Evolutionary conservation across 64 coral and sea anemone species (phyloP).

Genomic region (Stylophora pistillata): DNA sequence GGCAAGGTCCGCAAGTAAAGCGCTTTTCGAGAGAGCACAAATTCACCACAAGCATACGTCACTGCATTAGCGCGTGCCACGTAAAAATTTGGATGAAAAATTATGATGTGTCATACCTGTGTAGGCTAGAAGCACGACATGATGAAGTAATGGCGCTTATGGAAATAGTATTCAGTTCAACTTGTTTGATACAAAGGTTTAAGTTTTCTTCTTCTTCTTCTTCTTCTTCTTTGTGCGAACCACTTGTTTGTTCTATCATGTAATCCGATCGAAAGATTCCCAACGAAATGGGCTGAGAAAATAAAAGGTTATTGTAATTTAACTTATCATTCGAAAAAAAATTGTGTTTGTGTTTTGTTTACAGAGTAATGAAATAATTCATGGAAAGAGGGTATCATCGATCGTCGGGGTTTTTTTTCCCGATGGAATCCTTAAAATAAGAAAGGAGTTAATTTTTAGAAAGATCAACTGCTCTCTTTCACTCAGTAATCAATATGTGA

Average conservation of each 20-base stretch:
- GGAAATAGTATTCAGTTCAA: constrained; percentile 92
- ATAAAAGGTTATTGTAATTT: background rate
- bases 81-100: too few species aligned
- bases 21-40: background rate
- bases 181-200: constrained; percentile 60
- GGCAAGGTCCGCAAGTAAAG: too few species aligned
- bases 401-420: too few species aligned
- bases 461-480: too few species aligned
- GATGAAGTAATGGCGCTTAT: background rate
- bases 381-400: too few species aligned
- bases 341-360: too few species aligned
- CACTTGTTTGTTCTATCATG: constrained; percentile 51
- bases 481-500: too few species aligned
- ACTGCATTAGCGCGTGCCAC: too few species aligned
- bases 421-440: too few species aligned
- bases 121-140: background rate
- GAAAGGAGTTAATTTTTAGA: too few species aligned
- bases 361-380: too few species aligned
- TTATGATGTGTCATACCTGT: background rate
- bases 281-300: constrained; percentile 60
- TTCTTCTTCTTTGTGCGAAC: background rate
- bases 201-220: background rate
- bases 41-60: background rate
- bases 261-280: constrained; percentile 75
- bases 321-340: too few species aligned